Evolutionary conservation across 2,113 vertebrate species (phyloP), one percentile per base, ranked within the genome.

Genomic region (Oceanodroma tethys): DNA sequence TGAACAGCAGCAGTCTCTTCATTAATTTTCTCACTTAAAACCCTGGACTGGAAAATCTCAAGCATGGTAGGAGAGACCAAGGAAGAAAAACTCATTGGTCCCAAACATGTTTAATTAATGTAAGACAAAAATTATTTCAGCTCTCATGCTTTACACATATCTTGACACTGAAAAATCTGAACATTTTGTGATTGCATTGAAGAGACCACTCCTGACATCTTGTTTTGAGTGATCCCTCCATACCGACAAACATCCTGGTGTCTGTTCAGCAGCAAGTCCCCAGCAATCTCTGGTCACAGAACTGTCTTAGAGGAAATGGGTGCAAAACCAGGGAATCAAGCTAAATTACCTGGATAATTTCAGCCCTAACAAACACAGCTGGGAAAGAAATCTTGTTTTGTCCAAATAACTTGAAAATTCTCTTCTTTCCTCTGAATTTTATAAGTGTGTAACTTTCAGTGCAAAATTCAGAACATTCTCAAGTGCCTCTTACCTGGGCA

Each of bases 401-500:
- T 86, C 75, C 40, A 52, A 75, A 18, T n/a, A 79, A 82, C 58
- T 58, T 68, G 36, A 79, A 81, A 91, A 71, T 60, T 96, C 23
- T 92, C 27, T 65, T 80, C 3, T 70, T 76, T 90, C 50, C 43
- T 78, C n/a, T 81, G 40, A 56, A 80, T 52, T 93, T 91, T 59
- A 1, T 6, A 78, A 86, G 18, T 0, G 1, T 58, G 40, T 53
- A 78, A 81, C 55, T 85, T 91, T 38, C 0, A 0, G 29, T 47
- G 70, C 38, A 88, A 75, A 90, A 60, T 40, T 92, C n/a, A 3
- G 36, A 73, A 63, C 36, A 36, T 27, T 81, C 32, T 86, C 32
- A 86, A 53, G n/a, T 17, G 50, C 34, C 76, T 66, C 97, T 97
- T 97, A 99, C 99, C 99, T 98, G 99, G 99, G 96, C 99, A 99